Base-by-base conservation (phyloP, 1,140 invertebrate genomes). In the Adoxophyes honmai region DNA sequence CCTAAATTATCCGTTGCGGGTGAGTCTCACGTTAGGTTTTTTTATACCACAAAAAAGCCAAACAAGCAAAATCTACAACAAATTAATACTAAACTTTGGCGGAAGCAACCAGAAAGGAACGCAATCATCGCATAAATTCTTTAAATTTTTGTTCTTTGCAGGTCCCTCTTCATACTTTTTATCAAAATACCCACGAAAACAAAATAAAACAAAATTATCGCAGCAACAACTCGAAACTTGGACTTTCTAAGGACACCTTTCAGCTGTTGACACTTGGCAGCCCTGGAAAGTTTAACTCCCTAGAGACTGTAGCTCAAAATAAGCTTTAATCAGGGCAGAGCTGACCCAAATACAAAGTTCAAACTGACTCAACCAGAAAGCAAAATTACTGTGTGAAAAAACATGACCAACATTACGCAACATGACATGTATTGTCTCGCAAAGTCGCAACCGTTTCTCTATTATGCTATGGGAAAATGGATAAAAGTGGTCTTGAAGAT, bases 371-470 rank as follows among this genome's bases (percentile, higher is more conserved):
- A 9, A n/a, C 1, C 21, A 7, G 11, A 38, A 11, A 38, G 42
- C 16, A 28, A 48, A 18, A 48, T 48, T 48, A 18, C 10, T 14
- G 42, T 48, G 42, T 21, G 42, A 48, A 48, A 48, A 48, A 48
- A 48, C 21, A 48, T 48, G 42, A 48, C 42, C 21, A 21, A 48
- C 42, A 28, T 48, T 48, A 48, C n/a, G 42, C 42, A 48, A 48
- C 42, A 48, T 21, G 16, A 13, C 42, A 11, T 48, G 42, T 18
- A 48, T 48, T 48, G 42, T 48, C 7, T 11, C 4, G n/a, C 3
- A n/a, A n/a, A n/a, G 2, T 28, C 21, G 21, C 21, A 28, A 2
- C 21, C 21, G 42, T 48, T 28, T 28, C 42, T 28, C 42, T n/a
- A 21, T 44, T 48, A 11, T 28, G 15, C 16, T 10, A 48, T 48